Base-by-base conservation (phyloP, 2,888 invertebrate genomes). In the Scaptomyza flava region DNA sequence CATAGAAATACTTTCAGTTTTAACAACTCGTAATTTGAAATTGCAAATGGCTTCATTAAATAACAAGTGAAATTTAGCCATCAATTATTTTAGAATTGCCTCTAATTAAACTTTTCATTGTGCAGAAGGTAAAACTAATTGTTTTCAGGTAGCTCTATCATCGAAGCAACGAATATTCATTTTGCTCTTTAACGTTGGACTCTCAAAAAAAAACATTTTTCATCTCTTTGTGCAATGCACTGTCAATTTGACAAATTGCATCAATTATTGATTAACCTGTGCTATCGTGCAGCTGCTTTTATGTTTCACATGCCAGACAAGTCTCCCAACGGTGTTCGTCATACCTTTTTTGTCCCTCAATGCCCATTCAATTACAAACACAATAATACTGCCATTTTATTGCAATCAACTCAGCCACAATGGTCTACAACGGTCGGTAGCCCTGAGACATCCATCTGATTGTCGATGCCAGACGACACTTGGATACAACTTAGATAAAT, bases 171-270 rank as follows among this genome's bases (percentile, higher is more conserved):
- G 17, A 2, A 0, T 17, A 3, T 9, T 20, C 7, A 14, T 1
- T 3, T 6, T 43, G 11, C 12, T 2, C 6, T 11, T 27, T 9
- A 38, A 38, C 14, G 7, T 14, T 9, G 8, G 1, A 3, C 9
- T 1, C 12, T n/a, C n/a, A n/a, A n/a, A n/a, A n/a, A n/a, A n/a
- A n/a, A n/a, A n/a, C n/a, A n/a, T n/a, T 45, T 17, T 38, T 23
- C n/a, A 46, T 12, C 8, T 45, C 36, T 17, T 2, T n/a, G 8
- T 6, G 4, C 27, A 41, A 23, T 52, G 47, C 54, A 47, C 41
- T 62, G 59, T 46, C 72, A 62, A 71, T 67, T 77, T 77, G 38
- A 12, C 31, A 62, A 72, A 74, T 67, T 76, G 66, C 62, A 76
- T 77, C 52, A 71, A 66, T 74, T 53, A 71, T 72, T 66, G 66